Base-by-base conservation (phyloP, 2,888 invertebrate genomes). In the Dendrolimus pini region DNA sequence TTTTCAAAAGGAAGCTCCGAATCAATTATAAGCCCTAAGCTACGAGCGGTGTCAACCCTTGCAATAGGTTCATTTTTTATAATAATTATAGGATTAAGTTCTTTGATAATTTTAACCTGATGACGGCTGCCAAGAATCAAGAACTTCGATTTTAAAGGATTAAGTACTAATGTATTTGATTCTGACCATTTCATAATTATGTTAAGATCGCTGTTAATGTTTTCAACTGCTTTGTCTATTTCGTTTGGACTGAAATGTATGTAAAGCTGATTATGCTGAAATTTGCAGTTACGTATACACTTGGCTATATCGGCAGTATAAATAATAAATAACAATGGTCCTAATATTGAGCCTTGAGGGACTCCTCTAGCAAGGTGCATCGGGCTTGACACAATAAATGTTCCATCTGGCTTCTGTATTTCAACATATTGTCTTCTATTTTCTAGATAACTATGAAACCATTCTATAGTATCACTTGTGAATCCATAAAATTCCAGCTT, bases 401-500 rank as follows among this genome's bases (percentile, higher is more conserved):
- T n/a, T n/a, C n/a, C n/a, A n/a, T n/a, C n/a, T n/a, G n/a, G n/a
- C n/a, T n/a, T n/a, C n/a, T n/a, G n/a, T n/a, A n/a, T n/a, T 55
- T 62, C 58, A 0, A 65, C 65, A 1, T 18, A 18, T 52, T 67
- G 66, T 0, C 54, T 41, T 7, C 64, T 54, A 1, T 55, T 12
- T 0, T 30, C 18, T 0, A 68, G 9, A 14, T 63, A 66, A 14
- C 64, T 64, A 2, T 53, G 7, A 41, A 69, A 65, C 66, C 65
- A 67, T 9, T 54, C 53, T 0, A 62, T n/a, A 7, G 63, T 9
- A 0, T 54, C 9, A 3, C 2, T 0, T 9, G 61, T 54, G 56
- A 65, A 63, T 1, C 65, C 65, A 52, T 68, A 66, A 52, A 53
- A 65, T 0, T 54, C 9, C 8, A 66, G 41, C 53, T 66, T 66